Evolutionary conservation across 30 jellyfish, hydroid and myxozoan genomes (phyloP).

Genomic region (Morbakka virulenta): DNA sequence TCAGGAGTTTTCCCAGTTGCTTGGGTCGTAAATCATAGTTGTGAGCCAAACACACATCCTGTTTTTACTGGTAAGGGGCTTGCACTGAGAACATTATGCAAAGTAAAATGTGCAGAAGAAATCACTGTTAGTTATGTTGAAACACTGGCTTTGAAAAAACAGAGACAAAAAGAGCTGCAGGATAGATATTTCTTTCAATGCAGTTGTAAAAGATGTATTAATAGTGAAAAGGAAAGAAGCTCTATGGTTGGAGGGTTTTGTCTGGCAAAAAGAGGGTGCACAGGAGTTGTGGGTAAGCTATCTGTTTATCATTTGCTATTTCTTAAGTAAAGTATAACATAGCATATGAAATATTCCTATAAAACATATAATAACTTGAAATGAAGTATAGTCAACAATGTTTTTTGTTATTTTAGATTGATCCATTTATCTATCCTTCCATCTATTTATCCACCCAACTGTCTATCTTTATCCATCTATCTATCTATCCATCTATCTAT

Average conservation of each 20-base stretch:
- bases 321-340: too few relatives aligned
- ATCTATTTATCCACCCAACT: too few relatives aligned
- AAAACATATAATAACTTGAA: too few relatives aligned
- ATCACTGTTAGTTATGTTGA: constrained; percentile 63
- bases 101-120: constrained; percentile 61
- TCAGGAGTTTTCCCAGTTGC: constrained; percentile 66
- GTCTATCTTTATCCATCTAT: too few relatives aligned
- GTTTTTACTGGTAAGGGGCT: constrained; percentile 50
- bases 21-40: constrained; percentile 74
- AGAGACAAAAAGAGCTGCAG: constrained; percentile 41
- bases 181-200: constrained; percentile 82
- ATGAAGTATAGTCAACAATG: too few relatives aligned
- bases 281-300: not conserved
- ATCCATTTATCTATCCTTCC: too few relatives aligned
- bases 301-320: too few relatives aligned
- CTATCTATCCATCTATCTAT: too few relatives aligned
- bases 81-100: constrained; percentile 43
- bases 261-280: not conserved
- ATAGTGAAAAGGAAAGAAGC: not conserved
- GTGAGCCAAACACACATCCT: constrained; percentile 82
- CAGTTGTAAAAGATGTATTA: constrained; percentile 49
- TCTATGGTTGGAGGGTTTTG: not conserved
- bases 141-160: constrained; percentile 37
- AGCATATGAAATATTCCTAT: too few relatives aligned
- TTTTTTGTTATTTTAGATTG: too few relatives aligned